Conservation (phyloP, 2,888 invertebrate species). For the Agriopis aurantiaria region DNA sequence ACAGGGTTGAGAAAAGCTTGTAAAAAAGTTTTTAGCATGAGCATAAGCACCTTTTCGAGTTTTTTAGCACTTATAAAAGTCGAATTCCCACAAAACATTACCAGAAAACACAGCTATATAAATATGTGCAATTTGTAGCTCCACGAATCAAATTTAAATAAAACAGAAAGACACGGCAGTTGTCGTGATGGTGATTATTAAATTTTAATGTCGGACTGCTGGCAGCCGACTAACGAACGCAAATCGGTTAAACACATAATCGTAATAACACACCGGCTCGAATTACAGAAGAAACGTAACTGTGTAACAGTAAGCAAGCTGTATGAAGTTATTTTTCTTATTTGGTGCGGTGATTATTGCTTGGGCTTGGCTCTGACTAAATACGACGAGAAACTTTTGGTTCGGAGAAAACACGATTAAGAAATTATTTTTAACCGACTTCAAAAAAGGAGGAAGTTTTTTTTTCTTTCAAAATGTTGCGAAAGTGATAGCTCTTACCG, state of each 20-base stretch:
- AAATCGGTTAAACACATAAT: conserved; percentile 32
- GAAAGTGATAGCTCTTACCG: too few species aligned
- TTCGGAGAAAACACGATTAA: conserved; percentile 4
- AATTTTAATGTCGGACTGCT: conserved; percentile 35
- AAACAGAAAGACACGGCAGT: conserved; percentile 4
- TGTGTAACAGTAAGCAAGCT: conserved; percentile 1
- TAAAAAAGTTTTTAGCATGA: too few species aligned
- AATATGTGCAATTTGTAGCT: not conserved
- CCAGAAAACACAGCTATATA: not conserved
- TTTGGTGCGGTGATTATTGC: conserved; percentile 14
- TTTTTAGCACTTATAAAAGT: not conserved
- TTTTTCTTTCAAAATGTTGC: too few species aligned
- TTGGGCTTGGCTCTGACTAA: conserved; percentile 10
- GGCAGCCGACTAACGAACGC: conserved; percentile 39
- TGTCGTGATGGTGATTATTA: conserved; percentile 40
- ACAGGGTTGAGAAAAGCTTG: too few species aligned
- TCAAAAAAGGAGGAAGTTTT: too few species aligned
- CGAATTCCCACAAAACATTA: not conserved
- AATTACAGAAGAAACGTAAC: conserved; percentile 18
- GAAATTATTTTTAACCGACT: not conserved
- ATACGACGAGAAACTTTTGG: not conserved
- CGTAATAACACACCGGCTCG: conserved; percentile 22
- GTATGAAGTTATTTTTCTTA: conserved; percentile 14
- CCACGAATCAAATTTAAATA: conserved; percentile 13
- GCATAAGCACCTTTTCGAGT: not conserved